Percentiles rank a stretch among this genome's conserved stretches.
Conservation (phyloP, 30 jellyfish, hydroid and myxozoan species). For the Pelagia noctiluca region DNA sequence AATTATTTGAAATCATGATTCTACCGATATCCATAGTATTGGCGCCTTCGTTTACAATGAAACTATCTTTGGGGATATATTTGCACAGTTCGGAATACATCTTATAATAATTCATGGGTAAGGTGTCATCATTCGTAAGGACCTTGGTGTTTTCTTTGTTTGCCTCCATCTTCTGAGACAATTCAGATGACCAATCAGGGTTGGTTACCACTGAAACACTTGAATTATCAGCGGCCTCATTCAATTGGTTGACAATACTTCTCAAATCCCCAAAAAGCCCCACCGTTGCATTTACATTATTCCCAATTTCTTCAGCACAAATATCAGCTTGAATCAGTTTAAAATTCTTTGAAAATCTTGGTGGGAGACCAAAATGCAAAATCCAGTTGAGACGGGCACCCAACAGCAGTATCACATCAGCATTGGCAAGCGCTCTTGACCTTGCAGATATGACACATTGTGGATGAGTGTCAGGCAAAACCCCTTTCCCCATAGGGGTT, state of each 20-base stretch:
- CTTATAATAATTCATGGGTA: constrained; percentile 85
- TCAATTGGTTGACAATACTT: constrained; percentile 58
- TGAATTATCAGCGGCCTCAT: neutral
- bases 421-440: constrained; percentile 72
- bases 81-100: constrained; percentile 80
- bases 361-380: constrained; percentile 83
- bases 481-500: constrained; percentile 96
- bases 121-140: constrained; percentile 6
- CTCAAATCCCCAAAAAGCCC: constrained; percentile 73
- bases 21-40: constrained; percentile 94
- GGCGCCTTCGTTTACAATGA: constrained; percentile 90
- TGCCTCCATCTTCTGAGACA: constrained; percentile 40
- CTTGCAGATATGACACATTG: constrained; percentile 90
- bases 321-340: constrained; percentile 78
- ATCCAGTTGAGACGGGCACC: constrained; percentile 92
- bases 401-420: constrained; percentile 79
- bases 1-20: constrained; percentile 71
- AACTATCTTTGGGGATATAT: constrained; percentile 67
- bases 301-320: constrained; percentile 79
- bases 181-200: constrained; percentile 62
- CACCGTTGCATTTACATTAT: constrained; percentile 57
- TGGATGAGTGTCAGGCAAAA: constrained; percentile 78
- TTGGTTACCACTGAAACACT: neutral
- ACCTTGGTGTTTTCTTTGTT: constrained; percentile 50
- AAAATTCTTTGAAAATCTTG: constrained; percentile 64